Base-by-base conservation (phyloP, 1,140 invertebrate genomes). In the Phymastichus coffea region DNA sequence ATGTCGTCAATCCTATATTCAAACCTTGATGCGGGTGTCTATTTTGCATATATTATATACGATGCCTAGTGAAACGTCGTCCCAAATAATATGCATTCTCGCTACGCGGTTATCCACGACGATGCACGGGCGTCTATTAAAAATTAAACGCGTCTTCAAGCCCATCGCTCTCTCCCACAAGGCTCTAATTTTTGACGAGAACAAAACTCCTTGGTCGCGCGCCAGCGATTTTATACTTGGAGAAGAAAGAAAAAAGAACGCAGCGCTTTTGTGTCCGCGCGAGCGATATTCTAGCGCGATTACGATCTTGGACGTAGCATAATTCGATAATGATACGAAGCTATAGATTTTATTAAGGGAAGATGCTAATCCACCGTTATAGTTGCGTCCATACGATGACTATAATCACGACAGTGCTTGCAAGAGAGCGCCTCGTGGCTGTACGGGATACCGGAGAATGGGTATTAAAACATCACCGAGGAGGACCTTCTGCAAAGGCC, bases 281-380 rank as follows among this genome's bases (percentile, higher is more conserved):
- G 19, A 44, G 19, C 28, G 12, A 19, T 37, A 37, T 22, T 51
- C 35, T 48, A 48, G 33, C 51, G 68, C 65, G 75, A 79, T 80
- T 75, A 76, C 62, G 66, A 78, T 79, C 76, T 74, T 74, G 58
- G 58, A 55, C 61, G 54, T 55, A 66, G 63, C 66, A 77, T 79
- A 79, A 80, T 78, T 78, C 64, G 75, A 76, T 78, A 79, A 78
- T 80, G 72, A 78, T 71, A 73, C 61, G 67, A 70, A 66, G 60
- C 66, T 66, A 68, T 47, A 57, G 67, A 65, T 71, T 73, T 75
- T 73, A 77, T 71, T 71, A 70, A 72, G 70, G 71, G 74, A 73
- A 73, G 65, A 78, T 79, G 74, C 75, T 79, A 79, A 78, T 79
- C 65, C 57, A 48, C 64, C 58, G 63, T 73, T 77, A 74, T 33